Base-by-base conservation (phyloP, 2,113 vertebrate species). In the Carlito syrichta region DNA sequence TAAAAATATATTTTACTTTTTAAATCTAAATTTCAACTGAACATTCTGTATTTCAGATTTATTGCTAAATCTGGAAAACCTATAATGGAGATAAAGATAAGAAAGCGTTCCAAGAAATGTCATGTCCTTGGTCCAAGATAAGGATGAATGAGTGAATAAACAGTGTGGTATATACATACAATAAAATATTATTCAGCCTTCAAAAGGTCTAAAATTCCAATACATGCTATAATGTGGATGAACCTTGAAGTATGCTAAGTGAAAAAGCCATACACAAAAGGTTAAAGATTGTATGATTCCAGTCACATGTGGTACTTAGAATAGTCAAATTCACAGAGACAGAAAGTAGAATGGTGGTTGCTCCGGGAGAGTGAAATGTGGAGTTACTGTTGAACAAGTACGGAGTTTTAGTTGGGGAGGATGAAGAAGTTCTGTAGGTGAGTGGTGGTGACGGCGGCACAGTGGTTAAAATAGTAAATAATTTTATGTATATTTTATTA, bases 101-200 rank as follows among this genome's bases (percentile, higher is more conserved):
- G 17, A 45, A 91, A 94, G 48, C 89, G 58, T 45, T 85, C 30
- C 43, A 86, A 62, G 30, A 82, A 63, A 94, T 66, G 6, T 56
- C 73, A 76, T 32, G 5, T 69, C 38, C n/a, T 79, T 92, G 30
- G 32, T 43, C 20, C 56, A 81, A 94, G 83, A 74, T 62, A 25
- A 13, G 6, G 1, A 30, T 62, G 38, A 38, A 22, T 73, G 77
- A n/a, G 22, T 77, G 32, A n/a, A 38, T 56, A 48, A 83, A 48
- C 10, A 66, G 63, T 25, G n/a, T n/a, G 32, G 6, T 45, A 63
- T 27, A 54, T 52, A 54, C 9, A 71, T 13, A 13, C 17, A 58
- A 8, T 63, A 9, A 56, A 87, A 43, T 30, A 54, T 54, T 74
- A 69, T 38, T 62, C 35, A 78, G n/a, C 30, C 69, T 60, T 95